Conservation (phyloP, 2,797 vertebrate genomes). For the Podarcis siculus region DNA sequence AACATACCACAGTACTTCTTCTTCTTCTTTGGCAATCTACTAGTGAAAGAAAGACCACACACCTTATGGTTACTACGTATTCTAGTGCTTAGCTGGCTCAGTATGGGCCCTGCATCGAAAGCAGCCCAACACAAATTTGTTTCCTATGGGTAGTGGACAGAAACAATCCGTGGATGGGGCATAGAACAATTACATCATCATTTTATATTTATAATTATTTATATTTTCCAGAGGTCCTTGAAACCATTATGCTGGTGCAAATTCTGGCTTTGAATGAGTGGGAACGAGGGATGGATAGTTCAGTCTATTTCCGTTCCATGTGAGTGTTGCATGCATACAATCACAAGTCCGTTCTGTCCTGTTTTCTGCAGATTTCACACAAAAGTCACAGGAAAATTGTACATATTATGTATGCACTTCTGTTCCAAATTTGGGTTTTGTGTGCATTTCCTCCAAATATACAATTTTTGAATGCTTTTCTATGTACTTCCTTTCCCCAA, state of each 20-base stretch:
- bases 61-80: background rate
- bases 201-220: background rate
- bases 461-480: background rate
- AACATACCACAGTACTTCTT: too few species aligned
- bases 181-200: background rate
- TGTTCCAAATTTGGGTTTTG: too few species aligned
- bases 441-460: too few species aligned
- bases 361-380: background rate
- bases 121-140: background rate
- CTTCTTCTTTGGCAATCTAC: background rate
- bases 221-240: background rate
- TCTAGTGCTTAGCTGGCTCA: background rate
- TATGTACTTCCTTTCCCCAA: background rate
- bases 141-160: background rate
- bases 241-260: background rate
- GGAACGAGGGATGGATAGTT: background rate
- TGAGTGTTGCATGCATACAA: background rate
- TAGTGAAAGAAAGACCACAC: background rate
- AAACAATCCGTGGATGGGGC: background rate
- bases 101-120: background rate
- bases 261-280: background rate
- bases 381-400: background rate
- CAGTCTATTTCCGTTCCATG: background rate
- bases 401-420: too few species aligned
- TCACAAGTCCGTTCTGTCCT: background rate